Base-by-base conservation (phyloP, 2,888 invertebrate genomes). In the Epirrhoe alternata region DNA sequence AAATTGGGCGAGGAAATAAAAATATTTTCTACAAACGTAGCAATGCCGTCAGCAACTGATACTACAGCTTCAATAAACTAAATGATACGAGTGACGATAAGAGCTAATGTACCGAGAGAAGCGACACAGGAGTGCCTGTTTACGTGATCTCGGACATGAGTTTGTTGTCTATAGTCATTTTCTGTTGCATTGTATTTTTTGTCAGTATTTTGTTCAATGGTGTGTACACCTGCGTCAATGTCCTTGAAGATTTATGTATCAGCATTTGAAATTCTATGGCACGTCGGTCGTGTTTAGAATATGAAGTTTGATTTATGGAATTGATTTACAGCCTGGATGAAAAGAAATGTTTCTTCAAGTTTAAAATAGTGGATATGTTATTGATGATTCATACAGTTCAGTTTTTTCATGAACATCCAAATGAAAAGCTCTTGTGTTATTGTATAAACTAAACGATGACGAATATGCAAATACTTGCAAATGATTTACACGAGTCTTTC, bases 141-240 rank as follows among this genome's bases (percentile, higher is more conserved):
- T 76, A 76, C 74, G 74, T 76, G 76, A 76, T 74, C 64, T 62
- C 69, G 24, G 49, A 38, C 74, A 74, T 70, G 74, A 69, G 59
- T 53, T 58, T 49, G 17, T 38, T 30, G 54, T 56, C 17, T 33
- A 45, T 51, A 51, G 60, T 51, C 14, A 10, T 17, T 35, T 51
- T 52, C 30, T 31, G 14, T n/a, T 7, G 17, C 14, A 50, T 16
- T 42, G 6, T 30, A 14, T 16, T 47, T 47, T 47, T 47, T 47
- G 47, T 12, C 16, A 16, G 47, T 14, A 7, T 47, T 47, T 14
- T 47, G 47, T 3, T 42, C 12, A 42, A 42, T 42, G 12, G 38
- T 42, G 38, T 12, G 38, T 47, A 16, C 31, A 47, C 14, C 31
- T 31, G 47, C 10, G 31, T 57, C 56, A 16, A 42, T 57, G 14